These are phyloP conservation scores for Drosophila neutralis DNA, from an alignment of 2,888 invertebrate species.

Conservation along the genomic window DNA sequence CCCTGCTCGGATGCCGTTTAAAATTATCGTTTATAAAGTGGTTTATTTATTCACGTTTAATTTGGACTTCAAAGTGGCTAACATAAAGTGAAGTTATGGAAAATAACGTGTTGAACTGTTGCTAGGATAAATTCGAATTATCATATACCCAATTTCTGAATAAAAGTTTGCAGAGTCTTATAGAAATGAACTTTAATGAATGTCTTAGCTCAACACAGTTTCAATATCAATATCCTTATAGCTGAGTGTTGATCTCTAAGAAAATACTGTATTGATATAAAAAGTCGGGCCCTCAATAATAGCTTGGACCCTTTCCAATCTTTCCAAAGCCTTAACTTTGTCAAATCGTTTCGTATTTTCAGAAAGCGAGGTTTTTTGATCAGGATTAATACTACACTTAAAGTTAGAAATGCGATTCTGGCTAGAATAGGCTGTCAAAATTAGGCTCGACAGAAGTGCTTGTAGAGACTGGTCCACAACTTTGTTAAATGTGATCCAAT, in stretches of 20 bases:
- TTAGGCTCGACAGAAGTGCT: too few species aligned
- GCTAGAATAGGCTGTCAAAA: too few species aligned
- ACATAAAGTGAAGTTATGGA: neutral
- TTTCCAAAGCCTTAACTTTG: too few species aligned
- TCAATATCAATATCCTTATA: neutral
- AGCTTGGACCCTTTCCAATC: too few species aligned
- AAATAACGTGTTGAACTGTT: neutral
- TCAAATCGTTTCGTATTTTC: too few species aligned
- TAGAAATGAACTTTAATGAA: neutral
- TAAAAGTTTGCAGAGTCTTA: neutral
- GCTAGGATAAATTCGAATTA: neutral
- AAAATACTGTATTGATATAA: neutral
- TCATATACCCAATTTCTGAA: neutral
- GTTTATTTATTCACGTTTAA: neutral
- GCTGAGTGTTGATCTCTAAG: fast-evolving
- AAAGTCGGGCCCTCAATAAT: too few species aligned
- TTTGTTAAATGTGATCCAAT: too few species aligned
- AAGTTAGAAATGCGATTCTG: too few species aligned
- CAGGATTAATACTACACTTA: too few species aligned
- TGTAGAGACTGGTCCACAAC: too few species aligned
- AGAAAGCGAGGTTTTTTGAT: too few species aligned
- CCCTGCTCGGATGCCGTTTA: constrained; percentile 5
- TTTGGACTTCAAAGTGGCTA: constrained; percentile 7
- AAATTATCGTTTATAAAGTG: constrained; percentile 1
- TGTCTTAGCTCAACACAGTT: neutral